Evolutionary conservation across 2,797 vertebrate genomes (phyloP).

Genomic region (Enteromius treurensis): DNA sequence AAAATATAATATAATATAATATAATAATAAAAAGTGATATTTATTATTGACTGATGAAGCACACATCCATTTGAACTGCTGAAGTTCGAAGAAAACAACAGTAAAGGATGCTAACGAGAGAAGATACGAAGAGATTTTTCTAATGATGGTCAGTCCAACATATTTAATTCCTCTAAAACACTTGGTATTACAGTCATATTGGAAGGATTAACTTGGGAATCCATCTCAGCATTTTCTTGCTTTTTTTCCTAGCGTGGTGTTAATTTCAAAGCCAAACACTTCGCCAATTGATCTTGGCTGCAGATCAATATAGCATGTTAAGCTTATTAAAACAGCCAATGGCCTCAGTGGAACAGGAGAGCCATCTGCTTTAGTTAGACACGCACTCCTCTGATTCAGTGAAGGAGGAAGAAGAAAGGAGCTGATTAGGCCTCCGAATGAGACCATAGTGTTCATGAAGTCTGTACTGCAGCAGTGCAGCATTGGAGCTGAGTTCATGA

Average conservation of each 20-base stretch:
- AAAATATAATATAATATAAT: background rate
- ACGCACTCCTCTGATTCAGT: slow-evolving; percentile 30
- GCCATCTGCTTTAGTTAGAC: slow-evolving; percentile 51
- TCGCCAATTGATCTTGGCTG: slow-evolving; percentile 49
- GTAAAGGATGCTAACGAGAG: slow-evolving; percentile 5
- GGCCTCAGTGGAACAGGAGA: slow-evolving; percentile 41
- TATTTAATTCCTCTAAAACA: slow-evolving; percentile 43
- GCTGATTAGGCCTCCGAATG: slow-evolving; percentile 22
- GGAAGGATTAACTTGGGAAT: slow-evolving; percentile 41
- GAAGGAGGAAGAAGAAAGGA: slow-evolving; percentile 22
- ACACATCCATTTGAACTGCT: background rate
- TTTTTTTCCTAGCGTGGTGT: slow-evolving; percentile 31
- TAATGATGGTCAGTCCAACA: slow-evolving; percentile 18
- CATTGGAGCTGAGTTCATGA: background rate
- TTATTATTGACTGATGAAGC: background rate
- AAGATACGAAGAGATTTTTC: slow-evolving; percentile 9
- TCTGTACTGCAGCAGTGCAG: background rate
- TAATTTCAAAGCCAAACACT: slow-evolving; percentile 48
- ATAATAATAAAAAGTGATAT: background rate
- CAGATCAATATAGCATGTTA: slow-evolving; percentile 51
- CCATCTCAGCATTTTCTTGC: slow-evolving; percentile 31
- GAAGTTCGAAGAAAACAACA: slow-evolving; percentile 8
- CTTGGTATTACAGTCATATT: slow-evolving; percentile 39
- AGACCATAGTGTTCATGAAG: slow-evolving; percentile 23
- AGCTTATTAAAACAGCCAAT: slow-evolving; percentile 53